Base-by-base conservation (phyloP, 2,113 vertebrate genomes). In the Cyphomyrus plagiostoma region DNA sequence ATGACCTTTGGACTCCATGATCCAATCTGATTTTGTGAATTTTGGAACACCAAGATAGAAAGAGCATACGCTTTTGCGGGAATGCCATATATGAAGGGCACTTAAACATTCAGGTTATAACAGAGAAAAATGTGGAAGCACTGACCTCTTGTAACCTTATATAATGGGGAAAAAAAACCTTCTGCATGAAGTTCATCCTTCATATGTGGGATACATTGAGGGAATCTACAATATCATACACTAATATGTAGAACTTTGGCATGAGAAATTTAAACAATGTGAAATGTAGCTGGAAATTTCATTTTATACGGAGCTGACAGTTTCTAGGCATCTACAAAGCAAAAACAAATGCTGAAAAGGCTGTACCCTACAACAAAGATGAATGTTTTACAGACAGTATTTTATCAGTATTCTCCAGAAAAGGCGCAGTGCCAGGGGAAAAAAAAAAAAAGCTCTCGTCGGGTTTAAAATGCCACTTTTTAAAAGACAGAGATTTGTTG, bases 401-500 rank as follows among this genome's bases (percentile, higher is more conserved):
- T 84, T 84, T 84, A 84, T 84, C 42, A 23, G 82, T 23, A 84
- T 84, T 84, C 80, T 84, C 21, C 45, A 84, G 2, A 4, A 17
- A 42, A 48, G 19, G 9, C 21, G n/a, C 39, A 45, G 0, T n/a
- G 80, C 39, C 80, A 19, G 42, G 80, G 42, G 3, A 48, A 6
- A 23, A 46, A n/a, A 46, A 48, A 84, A 45, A 45, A 45, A 45
- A 46, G 39, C 45, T 48, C 82, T 48, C 3, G 45, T 84, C 45
- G 11, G 82, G 74, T 21, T 48, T 84, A 48, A 84, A 48, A 48
- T 48, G 3, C 19, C 82, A 48, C 82, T 84, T 84, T 84, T 48
- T 48, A 84, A 84, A 23, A 84, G 82, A 48, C 82, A 84, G 35
- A 77, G 82, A 84, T 84, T 84, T 84, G 82, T 48, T 84, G 82